Conservation (phyloP, 2,113 vertebrate species). For the Phyllostomus hastatus region DNA sequence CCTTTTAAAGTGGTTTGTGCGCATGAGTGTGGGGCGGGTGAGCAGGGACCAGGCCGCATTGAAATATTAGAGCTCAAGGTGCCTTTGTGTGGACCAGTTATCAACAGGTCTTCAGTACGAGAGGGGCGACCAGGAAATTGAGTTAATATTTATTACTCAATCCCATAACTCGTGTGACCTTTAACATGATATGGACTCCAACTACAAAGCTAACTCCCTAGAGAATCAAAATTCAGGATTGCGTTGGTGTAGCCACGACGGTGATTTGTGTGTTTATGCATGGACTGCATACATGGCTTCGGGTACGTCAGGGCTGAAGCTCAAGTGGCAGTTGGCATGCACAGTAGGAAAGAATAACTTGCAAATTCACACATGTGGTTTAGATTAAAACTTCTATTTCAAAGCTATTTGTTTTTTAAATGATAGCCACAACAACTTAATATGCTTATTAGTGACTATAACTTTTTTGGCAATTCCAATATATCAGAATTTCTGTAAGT, state of each 20-base stretch:
- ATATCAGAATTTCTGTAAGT: background rate
- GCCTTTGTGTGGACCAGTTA: constrained; percentile 63
- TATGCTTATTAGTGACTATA: background rate
- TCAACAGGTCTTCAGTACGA: constrained; percentile 67
- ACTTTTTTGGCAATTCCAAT: background rate
- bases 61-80: constrained; percentile 63
- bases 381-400: constrained; percentile 37
- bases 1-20: constrained; percentile 56
- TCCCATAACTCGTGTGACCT: constrained; percentile 40
- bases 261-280: constrained; percentile 35
- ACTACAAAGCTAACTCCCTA: background rate
- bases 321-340: background rate
- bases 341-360: constrained; percentile 32
- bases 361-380: constrained; percentile 53
- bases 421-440: background rate
- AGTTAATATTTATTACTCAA: constrained; percentile 59
- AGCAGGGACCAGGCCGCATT: constrained; percentile 47
- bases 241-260: background rate
- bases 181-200: constrained; percentile 38
- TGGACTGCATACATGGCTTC: background rate
- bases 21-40: constrained; percentile 36
- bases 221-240: constrained; percentile 10
- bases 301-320: constrained; percentile 26
- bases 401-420: constrained; percentile 24
- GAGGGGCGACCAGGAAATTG: constrained; percentile 67